phyloP scores from a whole-genome alignment of 2,797 vertebrate species.

The Intellagama lesueurii region DNA sequence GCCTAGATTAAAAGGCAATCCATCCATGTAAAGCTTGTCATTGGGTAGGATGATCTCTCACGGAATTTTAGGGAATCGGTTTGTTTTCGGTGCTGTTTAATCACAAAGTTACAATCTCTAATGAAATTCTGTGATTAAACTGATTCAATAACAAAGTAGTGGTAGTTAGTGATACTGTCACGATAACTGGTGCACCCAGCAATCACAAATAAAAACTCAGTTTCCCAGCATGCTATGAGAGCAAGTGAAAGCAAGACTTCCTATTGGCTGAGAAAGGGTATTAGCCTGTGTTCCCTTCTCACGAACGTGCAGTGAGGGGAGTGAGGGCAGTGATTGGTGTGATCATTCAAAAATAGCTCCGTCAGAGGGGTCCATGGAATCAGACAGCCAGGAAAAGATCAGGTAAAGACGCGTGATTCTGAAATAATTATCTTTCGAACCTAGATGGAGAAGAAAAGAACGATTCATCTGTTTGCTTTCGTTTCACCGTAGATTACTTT shows the following conservation, averaged over 20 bases:
- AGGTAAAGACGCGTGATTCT: constrained; percentile 63
- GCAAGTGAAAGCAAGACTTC: background rate
- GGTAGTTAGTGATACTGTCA: background rate
- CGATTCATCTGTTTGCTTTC: background rate
- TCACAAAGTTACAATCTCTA: no score
- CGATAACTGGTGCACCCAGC: background rate
- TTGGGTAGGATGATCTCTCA: no score
- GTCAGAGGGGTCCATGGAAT: constrained; percentile 44
- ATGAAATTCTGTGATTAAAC: no score
- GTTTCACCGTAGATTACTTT: background rate
- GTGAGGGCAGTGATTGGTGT: background rate
- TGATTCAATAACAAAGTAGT: background rate
- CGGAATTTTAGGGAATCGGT: no score
- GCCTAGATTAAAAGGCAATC: background rate
- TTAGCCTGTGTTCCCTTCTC: background rate
- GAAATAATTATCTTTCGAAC: background rate
- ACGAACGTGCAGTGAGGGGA: background rate
- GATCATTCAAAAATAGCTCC: background rate
- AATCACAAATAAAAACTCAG: background rate
- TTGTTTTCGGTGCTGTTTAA: no score
- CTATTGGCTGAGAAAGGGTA: constrained; percentile 23
- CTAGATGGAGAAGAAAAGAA: background rate
- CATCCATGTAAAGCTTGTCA: background rate
- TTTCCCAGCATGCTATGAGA: constrained; percentile 40
- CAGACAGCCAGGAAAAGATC: constrained; percentile 53